Percentiles rank a stretch among this genome's conserved stretches.
Conservation (phyloP, 2,888 invertebrate genomes). For the Euspilapteryx auroguttella region DNA sequence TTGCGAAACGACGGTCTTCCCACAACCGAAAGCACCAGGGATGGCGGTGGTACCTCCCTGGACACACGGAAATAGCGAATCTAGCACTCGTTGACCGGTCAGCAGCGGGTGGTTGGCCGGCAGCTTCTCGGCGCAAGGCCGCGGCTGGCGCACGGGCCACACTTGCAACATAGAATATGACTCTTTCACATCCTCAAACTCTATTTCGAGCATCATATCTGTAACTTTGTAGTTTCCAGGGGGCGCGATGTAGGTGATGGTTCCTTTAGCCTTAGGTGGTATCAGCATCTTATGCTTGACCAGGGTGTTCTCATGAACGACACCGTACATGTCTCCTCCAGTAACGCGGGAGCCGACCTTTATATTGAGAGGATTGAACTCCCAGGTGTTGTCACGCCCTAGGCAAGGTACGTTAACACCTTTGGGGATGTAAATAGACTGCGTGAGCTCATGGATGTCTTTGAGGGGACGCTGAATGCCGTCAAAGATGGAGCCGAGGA, state of each 20-base stretch:
- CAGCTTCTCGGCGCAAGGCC: conserved; percentile 96
- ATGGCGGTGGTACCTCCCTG: conserved; percentile 99
- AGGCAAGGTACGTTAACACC: conserved; percentile 95
- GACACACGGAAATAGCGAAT: conserved; percentile 97
- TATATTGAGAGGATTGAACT: conserved; percentile 83
- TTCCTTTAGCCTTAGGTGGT: conserved; percentile 93
- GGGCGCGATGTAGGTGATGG: conserved; percentile 93
- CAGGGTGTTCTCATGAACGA: conserved; percentile 95
- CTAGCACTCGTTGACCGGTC: conserved; percentile 97
- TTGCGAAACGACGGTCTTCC: conserved; percentile 99
- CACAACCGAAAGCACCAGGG: conserved; percentile 99
- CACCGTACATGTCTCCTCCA: conserved; percentile 95
- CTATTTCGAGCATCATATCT: conserved; percentile 95
- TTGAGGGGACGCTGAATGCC: conserved; percentile 99
- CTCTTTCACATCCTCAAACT: conserved; percentile 94
- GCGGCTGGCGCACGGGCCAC: conserved; percentile 98
- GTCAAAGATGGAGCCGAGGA: conserved; percentile 99
- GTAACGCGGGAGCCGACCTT: conserved; percentile 97
- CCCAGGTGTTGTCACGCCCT: conserved; percentile 82
- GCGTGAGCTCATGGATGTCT: conserved; percentile 91
- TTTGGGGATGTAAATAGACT: conserved; percentile 99
- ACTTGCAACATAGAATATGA: conserved; percentile 97
- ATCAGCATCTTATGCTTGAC: conserved; percentile 97
- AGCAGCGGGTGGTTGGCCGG: conserved; percentile 98
- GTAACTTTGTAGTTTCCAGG: conserved; percentile 92